phyloP scores from a whole-genome alignment of 2,888 invertebrate genomes.

The Drepana falcataria region DNA sequence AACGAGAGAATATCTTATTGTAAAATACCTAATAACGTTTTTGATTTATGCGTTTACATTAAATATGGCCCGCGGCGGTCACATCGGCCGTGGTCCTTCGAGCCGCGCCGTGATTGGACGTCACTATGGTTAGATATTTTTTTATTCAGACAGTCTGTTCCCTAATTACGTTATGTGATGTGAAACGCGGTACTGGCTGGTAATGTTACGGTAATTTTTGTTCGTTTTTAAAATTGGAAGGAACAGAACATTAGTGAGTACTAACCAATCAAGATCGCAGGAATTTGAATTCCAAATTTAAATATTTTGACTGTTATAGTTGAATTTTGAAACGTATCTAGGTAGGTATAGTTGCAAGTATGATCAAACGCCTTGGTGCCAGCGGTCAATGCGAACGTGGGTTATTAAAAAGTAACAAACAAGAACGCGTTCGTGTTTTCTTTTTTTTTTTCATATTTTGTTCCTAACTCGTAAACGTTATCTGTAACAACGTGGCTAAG shows the following conservation, averaged over 20 bases:
- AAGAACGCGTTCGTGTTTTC: constrained; percentile 15
- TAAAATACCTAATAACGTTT: constrained; percentile 65
- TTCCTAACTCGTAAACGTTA: constrained; percentile 44
- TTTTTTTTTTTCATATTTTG: constrained; percentile 19
- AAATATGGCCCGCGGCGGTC: constrained; percentile 68
- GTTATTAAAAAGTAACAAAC: constrained; percentile 32
- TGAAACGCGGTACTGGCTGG: constrained; percentile 38
- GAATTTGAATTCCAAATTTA: constrained; percentile 22
- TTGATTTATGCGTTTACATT: constrained; percentile 73
- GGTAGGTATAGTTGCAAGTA: neutral
- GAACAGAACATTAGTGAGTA: constrained; percentile 8
- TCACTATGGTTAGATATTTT: constrained; percentile 39
- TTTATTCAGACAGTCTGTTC: constrained; percentile 44
- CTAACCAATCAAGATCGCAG: neutral
- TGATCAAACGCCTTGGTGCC: neutral
- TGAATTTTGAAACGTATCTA: constrained; percentile 19
- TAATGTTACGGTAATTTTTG: constrained; percentile 39
- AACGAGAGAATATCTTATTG: constrained; percentile 51
- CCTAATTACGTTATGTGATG: constrained; percentile 63
- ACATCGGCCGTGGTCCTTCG: constrained; percentile 41
- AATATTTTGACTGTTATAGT: constrained; percentile 22
- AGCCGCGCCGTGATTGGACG: constrained; percentile 59
- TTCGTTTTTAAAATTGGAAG: constrained; percentile 35
- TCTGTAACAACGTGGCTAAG: constrained; percentile 73
- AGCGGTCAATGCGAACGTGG: constrained; percentile 9